phyloP scores from a whole-genome alignment of 2,113 vertebrate genomes.

The Lophotis ruficrista region DNA sequence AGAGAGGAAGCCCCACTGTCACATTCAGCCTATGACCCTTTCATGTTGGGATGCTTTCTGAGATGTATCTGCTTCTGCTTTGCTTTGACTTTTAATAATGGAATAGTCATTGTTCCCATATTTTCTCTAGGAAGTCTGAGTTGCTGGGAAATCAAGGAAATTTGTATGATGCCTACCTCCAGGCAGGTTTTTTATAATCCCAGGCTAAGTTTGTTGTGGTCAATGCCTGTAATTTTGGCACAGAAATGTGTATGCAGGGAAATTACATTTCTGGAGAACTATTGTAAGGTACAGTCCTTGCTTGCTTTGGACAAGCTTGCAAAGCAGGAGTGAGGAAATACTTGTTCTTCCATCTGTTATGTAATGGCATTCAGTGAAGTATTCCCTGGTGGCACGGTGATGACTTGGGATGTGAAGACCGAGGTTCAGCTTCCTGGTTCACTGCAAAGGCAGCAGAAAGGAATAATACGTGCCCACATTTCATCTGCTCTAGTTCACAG shows the following conservation, averaged over 20 bases:
- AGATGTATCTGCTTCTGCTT: neutral
- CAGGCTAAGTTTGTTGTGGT: neutral
- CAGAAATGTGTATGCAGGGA: neutral
- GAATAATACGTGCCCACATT: neutral
- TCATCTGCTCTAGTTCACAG: slow-evolving; percentile 36
- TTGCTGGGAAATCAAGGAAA: neutral
- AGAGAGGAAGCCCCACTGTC: neutral
- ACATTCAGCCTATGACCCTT: neutral
- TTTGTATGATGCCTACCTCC: neutral
- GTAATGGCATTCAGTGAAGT: neutral
- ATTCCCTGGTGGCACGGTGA: neutral
- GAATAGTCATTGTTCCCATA: neutral
- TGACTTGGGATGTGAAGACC: neutral
- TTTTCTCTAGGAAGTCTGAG: neutral
- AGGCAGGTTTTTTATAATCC: neutral
- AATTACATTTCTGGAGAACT: neutral
- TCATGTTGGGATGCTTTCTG: neutral
- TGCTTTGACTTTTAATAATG: neutral
- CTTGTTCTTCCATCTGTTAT: neutral
- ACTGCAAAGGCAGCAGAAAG: slow-evolving; percentile 18
- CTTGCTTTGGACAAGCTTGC: neutral
- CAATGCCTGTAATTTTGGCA: neutral
- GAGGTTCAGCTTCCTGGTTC: neutral
- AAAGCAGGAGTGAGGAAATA: neutral
- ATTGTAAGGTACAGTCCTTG: neutral